Conservation (phyloP, 2,797 vertebrate genomes). For the Apogon talboti region DNA sequence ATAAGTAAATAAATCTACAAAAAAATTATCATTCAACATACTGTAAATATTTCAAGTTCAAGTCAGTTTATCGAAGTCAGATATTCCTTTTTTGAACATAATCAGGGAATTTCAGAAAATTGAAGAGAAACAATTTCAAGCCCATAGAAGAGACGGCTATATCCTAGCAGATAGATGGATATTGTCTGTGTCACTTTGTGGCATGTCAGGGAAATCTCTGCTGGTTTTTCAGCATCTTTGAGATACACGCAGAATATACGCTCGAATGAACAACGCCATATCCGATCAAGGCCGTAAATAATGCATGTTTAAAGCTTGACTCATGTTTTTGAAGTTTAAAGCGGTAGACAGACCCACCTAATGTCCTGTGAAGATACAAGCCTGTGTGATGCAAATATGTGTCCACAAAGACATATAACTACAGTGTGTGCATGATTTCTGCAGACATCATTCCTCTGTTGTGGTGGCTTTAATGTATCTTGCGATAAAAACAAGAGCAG, state of each 20-base stretch:
- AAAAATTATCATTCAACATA: no score
- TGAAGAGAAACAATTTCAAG: constrained; percentile 15
- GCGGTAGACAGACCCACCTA: constrained; percentile 49
- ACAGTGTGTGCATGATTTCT: constrained; percentile 23
- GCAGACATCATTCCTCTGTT: constrained; percentile 2
- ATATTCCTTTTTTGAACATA: no score
- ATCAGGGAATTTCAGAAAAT: constrained; percentile 35
- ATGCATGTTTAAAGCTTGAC: constrained; percentile 65
- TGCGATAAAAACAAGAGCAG: background rate
- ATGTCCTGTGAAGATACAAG: constrained; percentile 31
- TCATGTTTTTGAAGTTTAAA: constrained; percentile 63
- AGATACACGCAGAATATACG: constrained; percentile 40
- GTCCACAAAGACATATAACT: constrained; percentile 2
- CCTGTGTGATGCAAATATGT: constrained; percentile 34
- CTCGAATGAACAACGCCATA: constrained; percentile 67
- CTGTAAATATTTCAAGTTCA: no score
- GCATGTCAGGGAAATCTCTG: constrained; percentile 66
- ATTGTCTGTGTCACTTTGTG: constrained; percentile 61
- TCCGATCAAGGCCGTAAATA: constrained; percentile 69
- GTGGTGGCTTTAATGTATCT: constrained; percentile 12
- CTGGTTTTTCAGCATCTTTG: constrained; percentile 60
- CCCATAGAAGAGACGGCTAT: constrained; percentile 12
- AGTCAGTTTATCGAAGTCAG: no score
- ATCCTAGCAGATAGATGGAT: constrained; percentile 56
- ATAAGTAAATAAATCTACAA: no score